A percentile compares a stretch with the other conserved stretches of the same genome.
phyloP scores from a whole-genome alignment of 1,140 invertebrate genomes.

The Doryteuthis pealeii region DNA sequence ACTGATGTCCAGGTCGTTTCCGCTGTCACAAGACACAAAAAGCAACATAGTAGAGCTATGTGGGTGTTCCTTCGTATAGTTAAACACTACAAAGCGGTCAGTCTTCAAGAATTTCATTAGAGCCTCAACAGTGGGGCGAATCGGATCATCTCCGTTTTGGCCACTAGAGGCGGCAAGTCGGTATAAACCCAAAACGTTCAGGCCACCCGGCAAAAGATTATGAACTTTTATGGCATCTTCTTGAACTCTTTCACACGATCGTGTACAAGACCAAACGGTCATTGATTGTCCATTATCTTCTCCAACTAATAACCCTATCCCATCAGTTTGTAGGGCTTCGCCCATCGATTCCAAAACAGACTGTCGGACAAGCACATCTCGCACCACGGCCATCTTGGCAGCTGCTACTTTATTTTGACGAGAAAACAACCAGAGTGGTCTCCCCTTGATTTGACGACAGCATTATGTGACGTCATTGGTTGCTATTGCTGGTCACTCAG shows the following conservation, averaged over 20 bases:
- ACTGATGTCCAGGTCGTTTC: neutral
- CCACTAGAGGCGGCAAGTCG: neutral
- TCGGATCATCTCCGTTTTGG: neutral
- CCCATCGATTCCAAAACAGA: neutral
- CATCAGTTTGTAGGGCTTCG: neutral
- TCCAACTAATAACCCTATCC: neutral
- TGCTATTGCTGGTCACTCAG: too few relatives aligned
- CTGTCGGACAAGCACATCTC: neutral
- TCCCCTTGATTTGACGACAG: neutral
- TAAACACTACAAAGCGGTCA: neutral
- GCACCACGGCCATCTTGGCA: neutral
- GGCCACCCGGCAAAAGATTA: neutral
- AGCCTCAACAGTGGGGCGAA: neutral
- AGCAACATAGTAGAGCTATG: neutral
- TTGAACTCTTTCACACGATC: slow-evolving; percentile 1
- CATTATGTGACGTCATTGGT: neutral
- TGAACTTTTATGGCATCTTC: neutral
- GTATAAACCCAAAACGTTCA: neutral
- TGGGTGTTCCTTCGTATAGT: neutral
- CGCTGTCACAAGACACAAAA: neutral
- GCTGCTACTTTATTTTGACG: neutral
- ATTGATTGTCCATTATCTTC: neutral
- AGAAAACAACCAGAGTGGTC: neutral
- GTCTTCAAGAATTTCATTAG: neutral
- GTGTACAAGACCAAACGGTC: neutral